Evolutionary conservation across 2,888 invertebrate genomes (phyloP).

Genomic region (Nemurella pictetii): DNA sequence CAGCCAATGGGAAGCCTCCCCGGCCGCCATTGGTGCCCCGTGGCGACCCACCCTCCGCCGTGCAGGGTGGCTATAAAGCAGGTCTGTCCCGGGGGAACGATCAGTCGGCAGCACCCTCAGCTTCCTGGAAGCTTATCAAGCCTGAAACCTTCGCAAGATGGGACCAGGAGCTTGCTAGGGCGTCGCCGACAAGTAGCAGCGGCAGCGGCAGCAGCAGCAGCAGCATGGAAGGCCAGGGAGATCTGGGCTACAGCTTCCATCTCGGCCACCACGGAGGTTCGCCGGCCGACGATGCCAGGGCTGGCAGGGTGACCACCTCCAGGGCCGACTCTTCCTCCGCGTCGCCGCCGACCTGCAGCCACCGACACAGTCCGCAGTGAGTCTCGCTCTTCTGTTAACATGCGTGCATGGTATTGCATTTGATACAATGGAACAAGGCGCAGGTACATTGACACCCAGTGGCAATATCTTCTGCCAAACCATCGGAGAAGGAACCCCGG

Average conservation of each 20-base stretch:
- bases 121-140: neutral
- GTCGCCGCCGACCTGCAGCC: conserved; percentile 41
- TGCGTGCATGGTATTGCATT: neutral
- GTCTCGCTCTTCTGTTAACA: conserved; percentile 11
- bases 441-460: too few species aligned
- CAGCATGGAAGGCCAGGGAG: neutral
- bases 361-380: conserved; percentile 36
- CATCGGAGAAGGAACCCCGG: too few species aligned
- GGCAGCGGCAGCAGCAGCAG: neutral
- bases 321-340: conserved; percentile 43
- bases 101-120: neutral
- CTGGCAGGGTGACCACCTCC: conserved; percentile 39
- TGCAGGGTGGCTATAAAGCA: neutral
- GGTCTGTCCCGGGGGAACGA: neutral
- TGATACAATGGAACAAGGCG: neutral
- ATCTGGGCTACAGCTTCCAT: neutral
- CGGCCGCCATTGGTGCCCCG: neutral
- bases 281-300: conserved; percentile 37
- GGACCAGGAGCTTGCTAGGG: too few species aligned
- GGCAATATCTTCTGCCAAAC: too few species aligned
- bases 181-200: neutral
- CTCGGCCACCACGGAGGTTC: conserved; percentile 31
- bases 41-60: neutral
- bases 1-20: neutral
- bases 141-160: neutral